Evolutionary conservation across 1,140 invertebrate genomes (phyloP), one percentile per base, ranked within the genome.

Genomic region (Bathynomus jamesi): DNA sequence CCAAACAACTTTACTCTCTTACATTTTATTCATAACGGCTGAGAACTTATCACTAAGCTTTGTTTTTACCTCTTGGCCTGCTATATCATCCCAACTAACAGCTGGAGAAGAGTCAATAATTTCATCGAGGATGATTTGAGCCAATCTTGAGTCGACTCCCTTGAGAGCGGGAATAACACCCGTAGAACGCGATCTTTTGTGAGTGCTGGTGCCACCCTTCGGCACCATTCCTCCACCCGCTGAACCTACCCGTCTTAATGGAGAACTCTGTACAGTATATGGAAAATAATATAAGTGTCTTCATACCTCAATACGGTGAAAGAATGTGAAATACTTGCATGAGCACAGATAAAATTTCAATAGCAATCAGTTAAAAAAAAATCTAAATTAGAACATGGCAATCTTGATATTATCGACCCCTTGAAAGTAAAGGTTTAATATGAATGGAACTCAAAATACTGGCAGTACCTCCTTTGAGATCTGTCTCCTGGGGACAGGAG

Each of bases 21-120:
- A n/a, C n/a, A n/a, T n/a, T n/a, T n/a, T n/a, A n/a, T n/a, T n/a
- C n/a, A n/a, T n/a, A n/a, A n/a, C n/a, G n/a, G n/a, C n/a, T n/a
- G n/a, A 53, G 5, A 53, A 2, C 2, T 1, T 53, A 53, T 17
- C 21, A 53, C 2, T 3, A 53, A 53, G 13, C 13, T 53, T 3
- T 5, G 21, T 17, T 53, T 28, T 93, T 82, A 91, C 89, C 28
- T 95, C 88, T 28, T 98, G 83, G 0, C 96, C 96, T 67, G 95
- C 94, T 79, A 99, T 95, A 79, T 97, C 93, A 78, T 93, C 87
- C 94, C 95, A 98, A 13, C 84, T 85, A 27, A 96, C 85, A 4
- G 85, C 82, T 24, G 89, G 85, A 64, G 88, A 88, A 73, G 87
- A 86, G 81, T 96, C 91, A 87, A 98, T 93, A 73, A 98, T 96